Conservation (phyloP, 2,113 vertebrate genomes). For the Crotalus helleri region DNA sequence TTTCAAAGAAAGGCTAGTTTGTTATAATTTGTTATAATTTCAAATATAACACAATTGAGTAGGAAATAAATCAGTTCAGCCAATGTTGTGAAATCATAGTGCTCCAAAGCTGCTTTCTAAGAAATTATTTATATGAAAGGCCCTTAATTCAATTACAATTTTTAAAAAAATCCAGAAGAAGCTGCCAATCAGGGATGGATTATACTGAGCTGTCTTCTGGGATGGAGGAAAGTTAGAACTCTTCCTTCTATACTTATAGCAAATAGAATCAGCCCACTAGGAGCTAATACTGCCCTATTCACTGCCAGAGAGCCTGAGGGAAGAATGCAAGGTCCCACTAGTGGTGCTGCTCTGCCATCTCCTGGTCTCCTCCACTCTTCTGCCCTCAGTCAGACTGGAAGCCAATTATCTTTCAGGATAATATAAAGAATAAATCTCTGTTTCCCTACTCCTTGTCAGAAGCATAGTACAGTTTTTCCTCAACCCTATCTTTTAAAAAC, state of each 20-base stretch:
- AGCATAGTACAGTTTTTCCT: not conserved
- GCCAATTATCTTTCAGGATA: not conserved
- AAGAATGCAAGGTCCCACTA: not conserved
- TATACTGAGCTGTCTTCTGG: not conserved
- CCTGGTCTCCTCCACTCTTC: not conserved
- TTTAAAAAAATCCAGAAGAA: not conserved
- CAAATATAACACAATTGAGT: not conserved
- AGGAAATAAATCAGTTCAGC: not conserved
- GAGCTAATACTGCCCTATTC: not conserved
- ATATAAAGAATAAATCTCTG: not conserved
- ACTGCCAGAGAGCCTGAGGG: not conserved
- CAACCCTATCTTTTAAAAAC: not conserved
- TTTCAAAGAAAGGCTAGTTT: not conserved
- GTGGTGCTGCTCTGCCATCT: not conserved
- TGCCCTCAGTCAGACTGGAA: not conserved
- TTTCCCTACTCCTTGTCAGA: not conserved
- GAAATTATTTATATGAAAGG: not conserved
- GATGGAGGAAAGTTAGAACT: not conserved
- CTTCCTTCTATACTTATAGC: not conserved
- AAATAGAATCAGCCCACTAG: not conserved
- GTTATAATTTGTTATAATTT: not conserved
- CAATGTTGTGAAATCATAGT: not conserved
- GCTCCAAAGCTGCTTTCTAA: not conserved
- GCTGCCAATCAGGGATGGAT: not conserved
- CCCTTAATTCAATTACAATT: not conserved